Percentiles rank a stretch among this genome's conserved stretches.
phyloP scores from a whole-genome alignment of 2,797 vertebrate genomes.

The Galagoides demidoff region DNA sequence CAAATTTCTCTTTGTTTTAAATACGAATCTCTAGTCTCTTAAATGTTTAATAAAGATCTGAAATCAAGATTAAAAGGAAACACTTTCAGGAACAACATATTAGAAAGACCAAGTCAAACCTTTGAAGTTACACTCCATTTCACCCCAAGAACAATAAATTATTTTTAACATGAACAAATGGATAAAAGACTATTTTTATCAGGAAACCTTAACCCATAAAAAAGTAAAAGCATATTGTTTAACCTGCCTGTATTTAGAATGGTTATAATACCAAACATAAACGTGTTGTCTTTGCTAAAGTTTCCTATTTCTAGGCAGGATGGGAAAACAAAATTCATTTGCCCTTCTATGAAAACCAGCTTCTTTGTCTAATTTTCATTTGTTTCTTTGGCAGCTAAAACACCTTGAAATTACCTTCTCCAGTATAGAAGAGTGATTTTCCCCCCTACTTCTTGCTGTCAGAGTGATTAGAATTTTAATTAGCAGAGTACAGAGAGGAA shows the following conservation, averaged over 20 bases:
- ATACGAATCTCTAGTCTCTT: conserved; percentile 63
- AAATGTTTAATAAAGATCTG: conserved; percentile 71
- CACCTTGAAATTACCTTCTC: conserved; percentile 91
- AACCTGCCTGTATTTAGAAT: conserved; percentile 66
- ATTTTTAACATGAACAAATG: conserved; percentile 73
- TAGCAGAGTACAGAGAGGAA: conserved; percentile 84
- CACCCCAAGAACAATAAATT: conserved; percentile 68
- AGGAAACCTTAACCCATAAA: conserved; percentile 66
- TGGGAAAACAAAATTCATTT: conserved; percentile 76
- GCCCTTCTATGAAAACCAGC: conserved; percentile 79
- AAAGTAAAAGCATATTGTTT: conserved; percentile 71
- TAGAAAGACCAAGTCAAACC: conserved; percentile 68
- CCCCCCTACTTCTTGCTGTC: conserved; percentile 82
- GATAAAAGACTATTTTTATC: conserved; percentile 54
- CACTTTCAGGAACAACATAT: conserved; percentile 70
- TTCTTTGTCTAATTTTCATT: conserved; percentile 88
- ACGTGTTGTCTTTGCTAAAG: conserved; percentile 68
- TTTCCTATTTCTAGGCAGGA: conserved; percentile 81
- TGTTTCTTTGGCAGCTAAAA: conserved; percentile 87
- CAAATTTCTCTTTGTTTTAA: conserved; percentile 58
- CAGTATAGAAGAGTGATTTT: conserved; percentile 85
- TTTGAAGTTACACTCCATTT: conserved; percentile 75
- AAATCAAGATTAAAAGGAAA: conserved; percentile 69
- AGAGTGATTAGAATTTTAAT: conserved; percentile 92
- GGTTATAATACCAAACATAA: conserved; percentile 60